Base-by-base conservation (phyloP, 1,140 invertebrate species). In the Diorhabda elongata region DNA sequence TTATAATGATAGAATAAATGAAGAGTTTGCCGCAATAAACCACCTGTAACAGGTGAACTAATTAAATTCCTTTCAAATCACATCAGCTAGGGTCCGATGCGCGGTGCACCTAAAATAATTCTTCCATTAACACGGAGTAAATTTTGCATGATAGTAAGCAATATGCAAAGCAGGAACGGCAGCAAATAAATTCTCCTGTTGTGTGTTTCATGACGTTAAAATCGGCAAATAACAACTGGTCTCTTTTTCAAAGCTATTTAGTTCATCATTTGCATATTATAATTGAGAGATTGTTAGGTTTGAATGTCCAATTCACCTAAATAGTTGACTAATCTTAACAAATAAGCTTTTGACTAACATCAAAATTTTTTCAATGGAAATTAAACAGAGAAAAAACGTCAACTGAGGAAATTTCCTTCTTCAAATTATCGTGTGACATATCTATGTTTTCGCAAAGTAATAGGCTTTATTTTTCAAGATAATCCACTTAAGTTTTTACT, bases 111-210 rank as follows among this genome's bases (percentile, higher is more conserved):
- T 52, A 52, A 52, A 52, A 52, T 52, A 52, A 52, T 52, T 52
- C 47, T 52, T 52, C 47, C 47, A 52, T 52, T 52, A 52, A 42
- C 63, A 41, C 42, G 6, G 41, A 64, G 63, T 57, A 42, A 64
- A 64, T 64, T 64, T 64, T 44, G 52, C 63, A 64, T 64, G 63
- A 45, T 64, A 64, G 63, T 52, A 64, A 42, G 63, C 47, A 64
- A 64, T 64, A 64, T 64, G 63, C 63, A 64, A 64, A 64, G 45
- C 63, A 57, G 45, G 42, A 44, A 44, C 61, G 43, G 42, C 61
- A 62, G 42, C 61, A 62, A 62, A 62, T 62, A 62, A 62, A 62
- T 62, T 44, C 8, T 44, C 7, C 61, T 11, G n/a, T n/a, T 62
- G 61, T 62, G 58, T 60, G 61, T 62, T 62, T n/a, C 11, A 44